A percentile compares a stretch with the other conserved stretches of the same genome.
These are phyloP conservation scores for Amphiura filiformis DNA, from an alignment of 35 echinoderm and acorn worm genomes.

Conservation along the genomic window DNA sequence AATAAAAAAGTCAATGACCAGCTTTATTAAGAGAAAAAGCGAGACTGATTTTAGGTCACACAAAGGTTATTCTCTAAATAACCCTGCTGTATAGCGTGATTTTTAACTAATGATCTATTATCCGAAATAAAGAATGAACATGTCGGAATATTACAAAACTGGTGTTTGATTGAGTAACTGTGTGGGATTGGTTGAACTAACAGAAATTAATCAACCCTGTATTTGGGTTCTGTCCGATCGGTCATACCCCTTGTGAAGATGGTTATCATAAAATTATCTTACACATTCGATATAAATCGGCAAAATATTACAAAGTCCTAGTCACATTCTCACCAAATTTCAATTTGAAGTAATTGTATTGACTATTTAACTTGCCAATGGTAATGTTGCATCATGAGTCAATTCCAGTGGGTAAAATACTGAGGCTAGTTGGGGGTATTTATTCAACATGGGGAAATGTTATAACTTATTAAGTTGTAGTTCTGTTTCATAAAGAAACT, in stretches of 20 bases:
- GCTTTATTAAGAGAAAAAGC: background rate
- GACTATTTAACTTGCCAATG: too few relatives aligned
- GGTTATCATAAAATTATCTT: too few relatives aligned
- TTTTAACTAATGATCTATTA: background rate
- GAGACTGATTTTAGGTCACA: background rate
- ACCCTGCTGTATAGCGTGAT: background rate
- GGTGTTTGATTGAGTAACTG: background rate
- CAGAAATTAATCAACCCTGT: background rate
- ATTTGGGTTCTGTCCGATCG: background rate
- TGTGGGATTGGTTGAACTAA: background rate
- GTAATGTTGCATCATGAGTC: too few relatives aligned
- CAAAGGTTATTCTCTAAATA: background rate
- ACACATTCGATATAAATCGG: too few relatives aligned
- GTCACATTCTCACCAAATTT: too few relatives aligned
- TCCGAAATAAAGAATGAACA: background rate
- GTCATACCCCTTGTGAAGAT: background rate
- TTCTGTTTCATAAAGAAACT: too few relatives aligned
- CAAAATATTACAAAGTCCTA: too few relatives aligned
- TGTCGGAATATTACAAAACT: background rate
- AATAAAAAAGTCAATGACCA: slow-evolving; percentile 12
- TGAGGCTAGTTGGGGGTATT: too few relatives aligned
- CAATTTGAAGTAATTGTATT: too few relatives aligned
- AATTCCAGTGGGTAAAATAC: too few relatives aligned
- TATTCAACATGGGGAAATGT: too few relatives aligned
- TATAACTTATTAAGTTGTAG: too few relatives aligned